Conservation (phyloP, 2,888 invertebrate genomes). For the Panzeria rudis region DNA sequence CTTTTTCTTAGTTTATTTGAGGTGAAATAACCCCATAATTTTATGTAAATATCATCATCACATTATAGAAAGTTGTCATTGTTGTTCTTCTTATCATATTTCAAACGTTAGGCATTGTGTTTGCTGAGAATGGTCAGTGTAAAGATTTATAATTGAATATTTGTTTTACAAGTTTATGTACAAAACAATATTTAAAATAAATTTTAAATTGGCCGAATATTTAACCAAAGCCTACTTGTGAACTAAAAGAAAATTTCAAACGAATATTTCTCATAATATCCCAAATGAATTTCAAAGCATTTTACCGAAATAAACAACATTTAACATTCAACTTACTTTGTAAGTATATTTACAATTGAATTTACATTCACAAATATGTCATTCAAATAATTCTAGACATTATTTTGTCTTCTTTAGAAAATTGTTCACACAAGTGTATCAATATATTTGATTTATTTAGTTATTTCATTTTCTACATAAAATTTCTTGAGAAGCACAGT, state of each 20-base stretch:
- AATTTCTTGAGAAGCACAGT: conserved; percentile 27
- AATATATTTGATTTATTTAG: conserved; percentile 24
- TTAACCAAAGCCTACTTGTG: neutral
- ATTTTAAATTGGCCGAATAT: neutral
- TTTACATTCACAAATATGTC: conserved; percentile 18
- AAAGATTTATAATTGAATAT: too few relatives aligned
- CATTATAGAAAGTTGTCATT: too few relatives aligned
- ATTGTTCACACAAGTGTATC: conserved; percentile 39
- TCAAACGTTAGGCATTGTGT: too few relatives aligned
- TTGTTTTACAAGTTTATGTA: neutral
- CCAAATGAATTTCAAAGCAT: conserved; percentile 8
- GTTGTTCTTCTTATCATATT: too few relatives aligned
- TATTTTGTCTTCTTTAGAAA: conserved; percentile 12
- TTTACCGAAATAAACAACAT: neutral
- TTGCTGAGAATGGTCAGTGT: too few relatives aligned
- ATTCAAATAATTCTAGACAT: conserved; percentile 27
- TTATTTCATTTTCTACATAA: neutral
- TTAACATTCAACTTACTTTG: neutral
- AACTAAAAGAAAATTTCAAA: neutral
- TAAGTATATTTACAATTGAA: neutral
- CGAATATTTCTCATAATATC: neutral
- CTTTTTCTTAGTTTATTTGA: too few relatives aligned
- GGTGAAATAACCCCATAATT: too few relatives aligned
- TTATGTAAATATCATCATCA: too few relatives aligned
- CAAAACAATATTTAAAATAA: neutral